phyloP scores from a whole-genome alignment of 2,888 invertebrate species.

The Diadegma fenestrale region DNA sequence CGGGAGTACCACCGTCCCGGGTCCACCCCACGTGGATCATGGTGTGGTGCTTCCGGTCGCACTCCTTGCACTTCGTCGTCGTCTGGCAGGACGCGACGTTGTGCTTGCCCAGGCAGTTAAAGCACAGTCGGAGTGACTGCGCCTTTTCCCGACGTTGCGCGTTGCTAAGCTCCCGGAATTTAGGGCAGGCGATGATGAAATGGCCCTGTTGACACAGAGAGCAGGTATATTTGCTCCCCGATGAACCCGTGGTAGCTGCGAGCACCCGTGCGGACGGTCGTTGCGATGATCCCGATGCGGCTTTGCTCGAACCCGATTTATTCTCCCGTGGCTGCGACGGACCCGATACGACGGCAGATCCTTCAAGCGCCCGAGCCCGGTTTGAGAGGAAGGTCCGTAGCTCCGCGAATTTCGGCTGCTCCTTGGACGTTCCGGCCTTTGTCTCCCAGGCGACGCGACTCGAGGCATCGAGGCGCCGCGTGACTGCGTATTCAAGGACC shows the following conservation, averaged over 20 bases:
- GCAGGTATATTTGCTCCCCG: not conserved
- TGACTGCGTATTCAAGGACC: too few relatives aligned
- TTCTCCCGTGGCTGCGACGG: not conserved
- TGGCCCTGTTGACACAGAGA: slow-evolving; percentile 7
- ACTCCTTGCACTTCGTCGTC: slow-evolving; percentile 7
- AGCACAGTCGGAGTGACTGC: too few relatives aligned
- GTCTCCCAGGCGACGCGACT: too few relatives aligned
- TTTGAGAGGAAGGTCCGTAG: too few relatives aligned
- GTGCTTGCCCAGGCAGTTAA: slow-evolving; percentile 24
- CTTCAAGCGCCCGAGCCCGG: too few relatives aligned
- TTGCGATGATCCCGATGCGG: too few relatives aligned
- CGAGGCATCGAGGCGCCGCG: too few relatives aligned
- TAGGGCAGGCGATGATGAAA: slow-evolving; percentile 18
- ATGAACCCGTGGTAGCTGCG: not conserved
- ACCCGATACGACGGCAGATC: too few relatives aligned
- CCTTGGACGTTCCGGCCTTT: too few relatives aligned
- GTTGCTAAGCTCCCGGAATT: not conserved
- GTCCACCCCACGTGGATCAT: slow-evolving; percentile 49
- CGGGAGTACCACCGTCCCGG: not conserved
- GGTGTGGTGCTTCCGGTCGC: slow-evolving; percentile 29
- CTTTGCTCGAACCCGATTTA: too few relatives aligned
- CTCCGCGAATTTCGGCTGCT: too few relatives aligned
- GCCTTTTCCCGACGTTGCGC: slow-evolving; percentile 14
- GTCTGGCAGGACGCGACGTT: slow-evolving; percentile 19
- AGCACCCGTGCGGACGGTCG: not conserved